Evolutionary conservation across 2,888 invertebrate genomes (phyloP), one percentile per base, ranked within the genome.

Genomic region (Leucozona laternaria): DNA sequence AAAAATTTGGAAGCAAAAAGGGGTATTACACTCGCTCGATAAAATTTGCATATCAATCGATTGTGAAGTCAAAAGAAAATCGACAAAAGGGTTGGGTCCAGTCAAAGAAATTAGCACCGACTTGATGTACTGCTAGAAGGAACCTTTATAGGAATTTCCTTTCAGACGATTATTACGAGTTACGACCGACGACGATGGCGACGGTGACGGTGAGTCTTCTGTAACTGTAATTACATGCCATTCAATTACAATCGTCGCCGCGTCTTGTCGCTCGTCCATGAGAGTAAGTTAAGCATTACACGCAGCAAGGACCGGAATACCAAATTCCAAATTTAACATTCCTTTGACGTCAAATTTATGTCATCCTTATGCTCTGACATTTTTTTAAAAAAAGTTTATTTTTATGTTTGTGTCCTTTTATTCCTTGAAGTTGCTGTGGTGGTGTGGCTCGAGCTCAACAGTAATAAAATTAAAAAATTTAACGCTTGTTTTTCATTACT

Each of bases 1-100:
- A 28, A 64, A 57, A 37, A n/a, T n/a, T 53, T 68, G 60, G 40
- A 62, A 70, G 79, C 43, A 43, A 22, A 48, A 20, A 48, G 58
- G 25, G 66, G 8, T 40, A 22, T 40, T 40, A 34, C 58, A 57
- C 58, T n/a, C 17, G 45, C 10, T 64, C 31, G 48, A 50, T 50
- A 20, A 55, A 85, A 85, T 85, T 85, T 85, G 81, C 85, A 85
- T 85, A 85, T 85, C 85, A 85, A 83, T 83, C 79, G 82, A 83
- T 73, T 73, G 68, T 20, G 31, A 53, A 58, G 48, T 73, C 53
- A 68, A 78, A 83, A 68, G 73, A 60, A 79, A 83, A 73, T 73
- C 58, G 58, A 68, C 72, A 68, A 82, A 82, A 82, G 82, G 82
- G 82, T 82, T 82, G 78, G 53, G 82, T 82, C 82, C 77, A 58